A percentile compares a stretch with the other conserved stretches of the same genome.
Evolutionary conservation across 2,888 invertebrate genomes (phyloP).

Genomic region (Pristionchus exspectatus): DNA sequence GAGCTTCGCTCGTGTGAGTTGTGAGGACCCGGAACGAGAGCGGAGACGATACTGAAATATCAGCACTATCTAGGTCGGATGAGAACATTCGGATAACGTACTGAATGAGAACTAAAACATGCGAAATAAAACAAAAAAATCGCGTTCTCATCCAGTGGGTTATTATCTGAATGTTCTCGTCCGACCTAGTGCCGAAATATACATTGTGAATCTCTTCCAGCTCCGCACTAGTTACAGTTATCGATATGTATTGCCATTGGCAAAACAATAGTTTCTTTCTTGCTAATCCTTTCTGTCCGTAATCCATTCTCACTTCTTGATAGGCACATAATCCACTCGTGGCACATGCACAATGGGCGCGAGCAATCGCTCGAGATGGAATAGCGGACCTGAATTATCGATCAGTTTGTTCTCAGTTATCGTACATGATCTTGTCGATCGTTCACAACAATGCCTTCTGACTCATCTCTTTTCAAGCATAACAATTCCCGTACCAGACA

Average conservation of each 20-base stretch:
- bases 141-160: not conserved
- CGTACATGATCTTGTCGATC: not conserved
- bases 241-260: not conserved
- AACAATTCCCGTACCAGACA: slow-evolving; percentile 1
- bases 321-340: slow-evolving; percentile 1
- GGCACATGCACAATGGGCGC: slow-evolving; percentile 60
- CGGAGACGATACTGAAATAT: slow-evolving; percentile 51
- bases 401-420: not conserved
- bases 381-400: slow-evolving; percentile 61
- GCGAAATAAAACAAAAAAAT: not conserved
- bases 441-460: not conserved
- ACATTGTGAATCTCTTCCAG: no score
- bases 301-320: slow-evolving; percentile 39
- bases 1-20: slow-evolving; percentile 32
- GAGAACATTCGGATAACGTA: no score
- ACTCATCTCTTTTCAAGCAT: not conserved
- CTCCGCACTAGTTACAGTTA: no score
- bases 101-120: no score
- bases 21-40: slow-evolving; percentile 52
- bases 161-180: no score
- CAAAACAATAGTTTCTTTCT: not conserved
- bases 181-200: no score
- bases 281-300: not conserved
- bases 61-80: no score
- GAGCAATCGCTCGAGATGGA: slow-evolving; percentile 67